Evolutionary conservation across 2,113 vertebrate species (phyloP), one percentile per base, ranked within the genome.

Genomic region (Bubo blakistoni): DNA sequence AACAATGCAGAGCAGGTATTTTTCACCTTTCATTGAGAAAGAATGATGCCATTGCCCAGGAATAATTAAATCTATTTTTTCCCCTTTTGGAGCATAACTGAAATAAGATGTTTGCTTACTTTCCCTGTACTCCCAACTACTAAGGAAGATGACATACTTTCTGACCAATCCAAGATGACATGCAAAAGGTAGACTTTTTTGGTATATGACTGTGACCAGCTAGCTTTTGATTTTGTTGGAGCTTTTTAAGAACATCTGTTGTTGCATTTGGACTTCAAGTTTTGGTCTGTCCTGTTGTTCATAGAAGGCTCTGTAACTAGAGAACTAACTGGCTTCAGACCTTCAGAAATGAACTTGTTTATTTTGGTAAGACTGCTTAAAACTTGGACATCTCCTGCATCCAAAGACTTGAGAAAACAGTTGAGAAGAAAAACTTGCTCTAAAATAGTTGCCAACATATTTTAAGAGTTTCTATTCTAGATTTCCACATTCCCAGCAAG

Each of bases 21-120:
- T 47, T 96, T 88, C 40, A 65, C 82, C 69, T 96, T 95, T 59
- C 94, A 67, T 65, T 97, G 93, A 92, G 90, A 95, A 95, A 92
- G 95, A 96, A 80, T 54, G 30, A 69, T 95, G 61, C 65, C 65
- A 42, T 81, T 96, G 88, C 63, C 58, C 87, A 87, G 46, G 89
- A 81, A 91, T 95, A 94, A 91, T 80, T 73, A 38, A 55, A 90
- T 70, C 38, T 84, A 4, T 84, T 66, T 88, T 92, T 71, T 61
- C 59, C 51, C 38, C 76, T 86, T 95, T 88, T 88, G 72, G 40
- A 83, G 51, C 42, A 44, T 85, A 88, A 81, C 83, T 82, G n/a
- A 95, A 90, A 73, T 90, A 81, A 46, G 79, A 88, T 38, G 30
- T 73, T 96, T 87, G 69, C 55, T 69, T 96, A 65, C 65, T 80